Evolutionary conservation across 2,113 vertebrate genomes (phyloP).

Genomic region (Willisornis vidua): DNA sequence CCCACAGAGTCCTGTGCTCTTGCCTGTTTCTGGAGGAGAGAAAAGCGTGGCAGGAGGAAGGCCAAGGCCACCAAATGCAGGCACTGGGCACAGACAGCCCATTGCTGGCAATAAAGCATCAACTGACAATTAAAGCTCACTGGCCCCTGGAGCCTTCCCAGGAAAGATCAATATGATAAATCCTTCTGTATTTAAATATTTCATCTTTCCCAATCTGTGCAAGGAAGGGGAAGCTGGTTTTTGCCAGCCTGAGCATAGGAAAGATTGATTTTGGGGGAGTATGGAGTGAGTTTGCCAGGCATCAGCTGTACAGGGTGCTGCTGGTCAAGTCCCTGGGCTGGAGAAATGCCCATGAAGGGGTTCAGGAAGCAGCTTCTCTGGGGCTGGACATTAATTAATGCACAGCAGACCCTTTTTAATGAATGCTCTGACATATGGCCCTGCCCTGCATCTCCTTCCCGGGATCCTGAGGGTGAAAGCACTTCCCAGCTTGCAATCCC

Average conservation of each 20-base stretch:
- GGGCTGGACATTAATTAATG: background rate
- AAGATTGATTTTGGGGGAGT: background rate
- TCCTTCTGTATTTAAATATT: slow-evolving; percentile 56
- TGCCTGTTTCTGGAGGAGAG: background rate
- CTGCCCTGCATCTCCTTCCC: background rate
- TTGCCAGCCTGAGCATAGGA: background rate
- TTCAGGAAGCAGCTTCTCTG: background rate
- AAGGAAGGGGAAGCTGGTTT: background rate
- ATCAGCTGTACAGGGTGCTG: background rate
- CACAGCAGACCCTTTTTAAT: background rate
- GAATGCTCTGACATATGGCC: accelerated
- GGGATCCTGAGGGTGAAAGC: background rate
- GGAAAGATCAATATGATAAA: slow-evolving; percentile 66
- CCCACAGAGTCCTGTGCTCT: background rate
- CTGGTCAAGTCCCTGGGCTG: background rate
- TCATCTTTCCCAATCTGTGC: background rate
- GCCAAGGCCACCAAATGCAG: background rate
- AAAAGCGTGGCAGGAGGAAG: background rate
- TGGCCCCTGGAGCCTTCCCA: slow-evolving; percentile 42
- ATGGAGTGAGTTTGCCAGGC: background rate
- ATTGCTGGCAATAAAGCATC: background rate
- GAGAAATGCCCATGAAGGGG: background rate
- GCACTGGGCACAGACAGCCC: background rate
- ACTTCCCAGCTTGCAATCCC: background rate
- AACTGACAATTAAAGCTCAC: slow-evolving; percentile 65